Evolutionary conservation across 2,797 vertebrate species (phyloP).

Genomic region (Pantherophis vulpinus): DNA sequence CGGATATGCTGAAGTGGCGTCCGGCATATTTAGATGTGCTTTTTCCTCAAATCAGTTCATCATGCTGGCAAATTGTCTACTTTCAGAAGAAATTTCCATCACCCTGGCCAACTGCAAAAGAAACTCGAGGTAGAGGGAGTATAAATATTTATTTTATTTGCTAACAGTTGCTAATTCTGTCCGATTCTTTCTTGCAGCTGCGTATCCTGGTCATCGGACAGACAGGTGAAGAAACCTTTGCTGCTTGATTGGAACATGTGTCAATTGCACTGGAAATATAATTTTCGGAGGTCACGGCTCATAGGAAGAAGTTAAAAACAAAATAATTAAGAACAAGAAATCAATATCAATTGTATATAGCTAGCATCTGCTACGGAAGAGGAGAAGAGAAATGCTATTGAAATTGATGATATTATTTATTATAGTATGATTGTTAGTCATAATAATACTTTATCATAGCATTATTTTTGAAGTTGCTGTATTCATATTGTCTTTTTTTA

Average conservation of each 20-base stretch:
- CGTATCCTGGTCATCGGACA: neutral
- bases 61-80: neutral
- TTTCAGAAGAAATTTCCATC: neutral
- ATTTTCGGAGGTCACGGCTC: slow-evolving; percentile 28
- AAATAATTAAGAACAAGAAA: slow-evolving; percentile 34
- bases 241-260: neutral
- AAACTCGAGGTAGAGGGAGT: neutral
- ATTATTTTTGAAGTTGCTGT: slow-evolving; percentile 37
- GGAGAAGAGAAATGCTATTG: slow-evolving; percentile 24
- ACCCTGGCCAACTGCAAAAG: neutral
- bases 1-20: neutral
- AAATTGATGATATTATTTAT: slow-evolving; percentile 1
- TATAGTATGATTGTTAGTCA: too few species aligned
- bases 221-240: neutral
- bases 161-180: neutral
- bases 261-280: neutral
- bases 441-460: too few species aligned
- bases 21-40: neutral
- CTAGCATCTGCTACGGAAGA: slow-evolving; percentile 23
- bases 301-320: slow-evolving; percentile 31
- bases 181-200: neutral
- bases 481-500: slow-evolving; percentile 32
- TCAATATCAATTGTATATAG: slow-evolving; percentile 29
- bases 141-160: neutral
- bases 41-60: neutral